A percentile compares a stretch with the other conserved stretches of the same genome.
Conservation (phyloP, 2,888 invertebrate species). For the Heliconius cydno region DNA sequence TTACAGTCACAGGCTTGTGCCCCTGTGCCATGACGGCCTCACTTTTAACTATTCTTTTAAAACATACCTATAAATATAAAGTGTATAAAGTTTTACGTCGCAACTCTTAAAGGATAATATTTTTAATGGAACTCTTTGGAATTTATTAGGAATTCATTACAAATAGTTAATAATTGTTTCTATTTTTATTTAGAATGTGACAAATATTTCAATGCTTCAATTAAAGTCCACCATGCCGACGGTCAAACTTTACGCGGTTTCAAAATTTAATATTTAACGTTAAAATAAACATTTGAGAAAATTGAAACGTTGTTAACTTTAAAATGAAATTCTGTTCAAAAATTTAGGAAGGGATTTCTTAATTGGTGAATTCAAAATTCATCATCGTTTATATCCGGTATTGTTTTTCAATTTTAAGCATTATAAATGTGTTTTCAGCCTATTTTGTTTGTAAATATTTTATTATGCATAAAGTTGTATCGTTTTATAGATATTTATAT, state of each 20-base stretch:
- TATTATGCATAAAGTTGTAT: background rate
- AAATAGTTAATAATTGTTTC: background rate
- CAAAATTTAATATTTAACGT: conserved; percentile 7
- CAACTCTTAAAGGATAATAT: too few relatives aligned
- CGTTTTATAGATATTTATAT: background rate
- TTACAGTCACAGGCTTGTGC: too few relatives aligned
- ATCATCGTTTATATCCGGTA: background rate
- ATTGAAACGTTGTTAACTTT: conserved; percentile 13
- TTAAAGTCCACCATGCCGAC: background rate
- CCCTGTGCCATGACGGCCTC: too few relatives aligned
- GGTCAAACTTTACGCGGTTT: background rate
- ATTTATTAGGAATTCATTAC: too few relatives aligned
- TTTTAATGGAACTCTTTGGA: too few relatives aligned
- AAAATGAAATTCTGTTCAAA: conserved; percentile 10
- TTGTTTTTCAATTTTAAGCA: background rate
- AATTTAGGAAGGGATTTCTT: background rate
- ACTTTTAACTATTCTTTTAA: too few relatives aligned
- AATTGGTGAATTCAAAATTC: conserved; percentile 14
- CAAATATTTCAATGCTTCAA: background rate
- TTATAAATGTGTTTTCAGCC: background rate
- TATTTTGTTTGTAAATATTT: background rate
- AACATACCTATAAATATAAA: too few relatives aligned
- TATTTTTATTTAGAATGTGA: background rate
- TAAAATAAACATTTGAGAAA: conserved; percentile 5
- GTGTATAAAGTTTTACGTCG: too few relatives aligned